Percentiles rank a stretch among this genome's conserved stretches.
Evolutionary conservation across 2,797 vertebrate species (phyloP).

Genomic region (Dicrostonyx torquatus): DNA sequence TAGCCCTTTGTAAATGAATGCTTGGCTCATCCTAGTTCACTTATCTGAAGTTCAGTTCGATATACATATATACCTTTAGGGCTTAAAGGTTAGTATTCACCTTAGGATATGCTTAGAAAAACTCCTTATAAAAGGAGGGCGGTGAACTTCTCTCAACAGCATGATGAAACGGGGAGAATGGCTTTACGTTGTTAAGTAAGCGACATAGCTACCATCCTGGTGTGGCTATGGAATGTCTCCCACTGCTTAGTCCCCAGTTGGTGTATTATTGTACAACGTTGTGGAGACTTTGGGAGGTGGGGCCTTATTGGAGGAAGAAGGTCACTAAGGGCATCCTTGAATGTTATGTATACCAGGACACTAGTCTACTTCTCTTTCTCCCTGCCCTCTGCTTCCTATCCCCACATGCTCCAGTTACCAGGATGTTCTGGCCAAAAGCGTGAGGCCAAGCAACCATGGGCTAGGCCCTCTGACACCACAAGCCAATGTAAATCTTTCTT

Average conservation of each 20-base stretch:
- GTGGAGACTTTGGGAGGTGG: background rate
- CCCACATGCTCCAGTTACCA: background rate
- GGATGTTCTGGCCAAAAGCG: background rate
- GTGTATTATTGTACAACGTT: background rate
- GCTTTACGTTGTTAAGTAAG: background rate
- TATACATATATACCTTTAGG: background rate
- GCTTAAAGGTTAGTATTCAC: background rate
- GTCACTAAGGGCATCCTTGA: background rate
- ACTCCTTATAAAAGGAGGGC: background rate
- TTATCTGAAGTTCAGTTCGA: background rate
- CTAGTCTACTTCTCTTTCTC: background rate
- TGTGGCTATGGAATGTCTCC: background rate
- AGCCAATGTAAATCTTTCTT: background rate
- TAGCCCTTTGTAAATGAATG: background rate
- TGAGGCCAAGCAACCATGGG: background rate
- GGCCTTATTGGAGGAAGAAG: background rate
- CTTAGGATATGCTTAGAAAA: background rate
- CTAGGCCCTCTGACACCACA: background rate
- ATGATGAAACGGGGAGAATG: background rate
- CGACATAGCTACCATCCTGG: background rate
- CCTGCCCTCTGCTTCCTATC: background rate
- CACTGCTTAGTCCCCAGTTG: background rate
- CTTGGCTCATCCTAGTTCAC: background rate
- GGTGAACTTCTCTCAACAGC: background rate
- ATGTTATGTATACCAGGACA: background rate